Conservation (phyloP, 2,113 vertebrate genomes). For the Furnarius figulus region DNA sequence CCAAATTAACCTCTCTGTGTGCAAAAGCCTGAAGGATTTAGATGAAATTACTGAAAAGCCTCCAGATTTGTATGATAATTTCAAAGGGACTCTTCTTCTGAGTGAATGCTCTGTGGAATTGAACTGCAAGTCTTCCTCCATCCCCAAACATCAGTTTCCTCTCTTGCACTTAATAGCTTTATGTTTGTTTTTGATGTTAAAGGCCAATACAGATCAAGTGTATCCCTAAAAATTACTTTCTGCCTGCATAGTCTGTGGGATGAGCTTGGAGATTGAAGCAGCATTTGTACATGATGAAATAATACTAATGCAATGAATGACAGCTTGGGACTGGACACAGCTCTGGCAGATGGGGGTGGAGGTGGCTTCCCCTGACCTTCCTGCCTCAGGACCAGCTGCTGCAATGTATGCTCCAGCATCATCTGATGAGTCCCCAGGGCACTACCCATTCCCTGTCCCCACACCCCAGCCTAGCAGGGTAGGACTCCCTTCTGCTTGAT, state of each 20-base stretch:
- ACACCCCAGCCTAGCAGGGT: neutral
- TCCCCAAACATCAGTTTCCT: neutral
- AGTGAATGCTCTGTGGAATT: neutral
- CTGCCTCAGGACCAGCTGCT: neutral
- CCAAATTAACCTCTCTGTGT: slow-evolving; percentile 30
- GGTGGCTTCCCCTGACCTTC: neutral
- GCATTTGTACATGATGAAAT: neutral
- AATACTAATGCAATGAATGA: neutral
- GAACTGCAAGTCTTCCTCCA: neutral
- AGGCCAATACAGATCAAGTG: neutral
- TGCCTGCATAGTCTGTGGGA: neutral
- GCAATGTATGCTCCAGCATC: neutral
- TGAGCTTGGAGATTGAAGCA: neutral
- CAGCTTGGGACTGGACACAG: neutral
- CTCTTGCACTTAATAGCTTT: neutral
- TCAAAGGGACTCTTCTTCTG: neutral
- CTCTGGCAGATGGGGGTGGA: neutral
- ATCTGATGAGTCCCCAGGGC: neutral
- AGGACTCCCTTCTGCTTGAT: neutral
- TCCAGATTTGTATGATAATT: slow-evolving; percentile 18
- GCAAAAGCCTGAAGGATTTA: slow-evolving; percentile 25
- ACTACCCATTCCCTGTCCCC: neutral
- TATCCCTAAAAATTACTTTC: neutral
- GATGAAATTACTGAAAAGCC: slow-evolving; percentile 26
- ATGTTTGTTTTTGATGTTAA: neutral